Evolutionary conservation across 2,888 invertebrate genomes (phyloP), one percentile per base, ranked within the genome.

Genomic region (Hypsopygia costalis): DNA sequence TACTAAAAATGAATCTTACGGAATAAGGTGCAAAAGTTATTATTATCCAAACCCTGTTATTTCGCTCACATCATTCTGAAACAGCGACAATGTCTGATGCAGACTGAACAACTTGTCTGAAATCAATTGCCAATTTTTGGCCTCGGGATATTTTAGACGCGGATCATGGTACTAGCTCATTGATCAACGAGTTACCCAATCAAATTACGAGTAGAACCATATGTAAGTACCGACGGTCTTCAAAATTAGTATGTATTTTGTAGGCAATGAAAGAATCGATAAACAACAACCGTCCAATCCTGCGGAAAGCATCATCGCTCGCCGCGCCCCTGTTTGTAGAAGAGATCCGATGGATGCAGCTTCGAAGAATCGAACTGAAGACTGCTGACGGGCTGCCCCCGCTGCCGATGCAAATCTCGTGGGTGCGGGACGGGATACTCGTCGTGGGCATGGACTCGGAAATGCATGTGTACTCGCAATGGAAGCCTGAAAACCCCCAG

Each of bases 401-500:
- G 0, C 81, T 99, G 34, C 99, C 99, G 0, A 99, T 99, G 96
- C 98, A 98, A 74, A 95, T 99, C 60, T 98, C 98, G 1, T 99
- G 99, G 99, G 98, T 99, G 0, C 91, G 99, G 12, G 99, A 99
- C 68, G 99, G 99, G 0, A 97, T 99, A 51, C 86, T 99, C 1
- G 97, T 99, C 0, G 98, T 99, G 1, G 99, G 99, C 1, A 98
- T 99, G 98, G 98, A 99, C 73, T 98, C 98, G 1, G 99, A 99
- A 77, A 98, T 99, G 98, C 98, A 99, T 66, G 98, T 99, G 0
- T 99, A 98, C 73, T 98, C 98, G 0, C 99, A 99, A 68, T 99
- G 99, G 99, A 95, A 95, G 64, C 94, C 96, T 0, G 92, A 93
- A 47, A 69, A 81, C 43, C 77, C 69, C 1, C 79, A 76, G 34